Conservation (phyloP, 2,113 vertebrate species). For the Varanus komodoensis region DNA sequence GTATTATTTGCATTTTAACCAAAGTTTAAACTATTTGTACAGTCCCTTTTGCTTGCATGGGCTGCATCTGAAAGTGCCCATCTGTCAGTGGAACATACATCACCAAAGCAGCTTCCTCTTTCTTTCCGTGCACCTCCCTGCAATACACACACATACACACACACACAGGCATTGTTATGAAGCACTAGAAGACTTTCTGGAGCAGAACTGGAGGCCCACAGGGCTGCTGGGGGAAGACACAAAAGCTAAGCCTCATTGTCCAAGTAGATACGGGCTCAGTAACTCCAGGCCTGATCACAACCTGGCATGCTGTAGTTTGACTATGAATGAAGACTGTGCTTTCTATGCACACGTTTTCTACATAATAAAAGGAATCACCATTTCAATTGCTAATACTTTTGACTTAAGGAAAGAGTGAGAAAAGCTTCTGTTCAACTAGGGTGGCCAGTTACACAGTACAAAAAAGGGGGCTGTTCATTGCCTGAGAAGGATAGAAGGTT, state of each 20-base stretch:
- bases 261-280: not conserved
- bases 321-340: not conserved
- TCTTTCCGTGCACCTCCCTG: too few species aligned
- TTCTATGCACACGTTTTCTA: not conserved
- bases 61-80: not conserved
- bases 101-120: too few species aligned
- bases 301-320: not conserved
- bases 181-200: not conserved
- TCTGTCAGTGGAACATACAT: not conserved
- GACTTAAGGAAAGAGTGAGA: not conserved
- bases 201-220: not conserved
- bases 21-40: not conserved
- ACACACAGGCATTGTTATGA: not conserved
- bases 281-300: not conserved
- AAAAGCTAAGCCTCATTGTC: too few species aligned
- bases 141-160: not conserved
- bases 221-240: too few species aligned
- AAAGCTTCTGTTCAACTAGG: not conserved
- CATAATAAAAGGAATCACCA: not conserved
- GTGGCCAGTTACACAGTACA: too few species aligned
- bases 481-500: too few species aligned
- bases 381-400: not conserved
- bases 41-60: not conserved
- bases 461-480: too few species aligned
- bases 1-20: not conserved